These are phyloP conservation scores for Bruchidius siliquastri DNA, from an alignment of 2,888 invertebrate species.

Conservation along the genomic window DNA sequence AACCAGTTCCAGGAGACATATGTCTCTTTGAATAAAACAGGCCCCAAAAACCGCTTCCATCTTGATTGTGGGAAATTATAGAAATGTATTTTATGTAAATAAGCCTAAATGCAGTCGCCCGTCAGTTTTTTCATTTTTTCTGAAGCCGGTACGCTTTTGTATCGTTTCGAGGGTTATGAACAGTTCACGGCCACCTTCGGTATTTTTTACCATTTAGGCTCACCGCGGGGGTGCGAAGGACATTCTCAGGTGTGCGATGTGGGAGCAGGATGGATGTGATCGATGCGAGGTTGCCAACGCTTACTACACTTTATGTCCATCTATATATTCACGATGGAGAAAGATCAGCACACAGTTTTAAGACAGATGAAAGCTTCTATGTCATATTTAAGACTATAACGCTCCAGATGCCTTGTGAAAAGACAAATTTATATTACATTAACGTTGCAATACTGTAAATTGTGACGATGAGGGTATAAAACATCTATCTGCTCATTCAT, in stretches of 20 bases:
- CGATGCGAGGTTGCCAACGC: not conserved
- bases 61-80: not conserved
- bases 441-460: too few relatives aligned
- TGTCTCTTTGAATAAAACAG: not conserved
- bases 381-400: too few relatives aligned
- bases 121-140: not conserved
- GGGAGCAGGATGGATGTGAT: slow-evolving; percentile 11
- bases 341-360: too few relatives aligned
- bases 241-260: slow-evolving; percentile 40
- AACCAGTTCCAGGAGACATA: too few relatives aligned
- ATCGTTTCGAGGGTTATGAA: slow-evolving; percentile 15
- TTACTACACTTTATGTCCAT: too few relatives aligned
- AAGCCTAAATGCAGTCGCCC: not conserved
- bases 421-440: too few relatives aligned
- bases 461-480: too few relatives aligned
- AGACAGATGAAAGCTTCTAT: too few relatives aligned
- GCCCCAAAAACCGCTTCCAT: not conserved
- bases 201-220: slow-evolving; percentile 27
- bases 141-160: not conserved
- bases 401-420: too few relatives aligned
- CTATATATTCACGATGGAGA: too few relatives aligned
- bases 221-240: slow-evolving; percentile 34
- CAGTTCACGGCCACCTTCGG: slow-evolving; percentile 23
- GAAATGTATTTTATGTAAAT: not conserved
- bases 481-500: too few relatives aligned